Percentiles rank a stretch among this genome's conserved stretches.
These are phyloP conservation scores for Corydoras sp. DNA, from an alignment of 2,113 vertebrate species.

Conservation along the genomic window DNA sequence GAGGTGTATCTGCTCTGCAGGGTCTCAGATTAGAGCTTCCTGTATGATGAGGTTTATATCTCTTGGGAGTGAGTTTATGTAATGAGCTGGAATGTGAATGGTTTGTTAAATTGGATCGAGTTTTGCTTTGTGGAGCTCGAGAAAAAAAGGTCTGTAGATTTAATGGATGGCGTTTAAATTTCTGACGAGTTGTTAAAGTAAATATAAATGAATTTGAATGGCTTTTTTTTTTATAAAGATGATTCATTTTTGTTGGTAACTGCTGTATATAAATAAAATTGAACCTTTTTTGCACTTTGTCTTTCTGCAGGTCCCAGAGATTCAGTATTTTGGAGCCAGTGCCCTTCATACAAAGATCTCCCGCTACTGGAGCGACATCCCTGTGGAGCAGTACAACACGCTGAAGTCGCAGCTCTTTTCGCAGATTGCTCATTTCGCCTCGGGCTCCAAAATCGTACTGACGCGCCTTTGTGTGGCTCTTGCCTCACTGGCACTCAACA, in stretches of 20 bases:
- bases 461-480: conserved; percentile 93
- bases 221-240: not conserved
- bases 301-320: conserved; percentile 80
- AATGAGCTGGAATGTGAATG: not conserved
- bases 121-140: too few species aligned
- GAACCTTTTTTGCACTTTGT: not conserved
- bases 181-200: too few species aligned
- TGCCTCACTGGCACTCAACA: conserved; percentile 94
- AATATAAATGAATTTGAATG: not conserved
- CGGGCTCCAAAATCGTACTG: conserved; percentile 95
- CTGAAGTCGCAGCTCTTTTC: conserved; percentile 95
- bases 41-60: not conserved
- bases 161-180: too few species aligned
- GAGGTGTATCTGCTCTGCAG: not conserved
- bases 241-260: too few species aligned
- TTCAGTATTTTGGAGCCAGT: conserved; percentile 97
- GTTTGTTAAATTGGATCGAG: not conserved
- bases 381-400: conserved; percentile 89
- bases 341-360: conserved; percentile 98
- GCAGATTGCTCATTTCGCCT: conserved; percentile 91
- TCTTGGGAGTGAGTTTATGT: not conserved
- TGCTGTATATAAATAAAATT: too few species aligned
- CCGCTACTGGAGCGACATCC: conserved; percentile 97
- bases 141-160: too few species aligned
- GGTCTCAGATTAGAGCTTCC: conserved; percentile 1